These are phyloP conservation scores for Heliconius melpomene DNA, from an alignment of 1,140 invertebrate species.

Conservation along the genomic window DNA sequence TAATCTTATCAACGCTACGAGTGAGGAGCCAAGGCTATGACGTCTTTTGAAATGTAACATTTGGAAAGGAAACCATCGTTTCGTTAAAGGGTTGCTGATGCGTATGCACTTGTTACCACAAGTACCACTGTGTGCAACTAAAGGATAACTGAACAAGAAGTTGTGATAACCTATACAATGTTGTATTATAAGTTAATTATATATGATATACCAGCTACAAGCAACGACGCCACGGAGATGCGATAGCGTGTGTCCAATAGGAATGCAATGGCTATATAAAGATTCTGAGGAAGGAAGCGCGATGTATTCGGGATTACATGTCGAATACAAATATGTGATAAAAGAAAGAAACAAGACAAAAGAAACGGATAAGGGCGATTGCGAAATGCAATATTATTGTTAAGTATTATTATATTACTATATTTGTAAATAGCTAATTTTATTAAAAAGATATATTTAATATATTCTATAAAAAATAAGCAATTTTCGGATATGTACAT, in stretches of 20 bases:
- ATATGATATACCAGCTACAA: constrained; percentile 27
- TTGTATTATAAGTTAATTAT: constrained; percentile 29
- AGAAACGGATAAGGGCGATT: constrained; percentile 59
- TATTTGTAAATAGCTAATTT: constrained; percentile 72
- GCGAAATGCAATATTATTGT: constrained; percentile 77
- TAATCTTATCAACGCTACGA: constrained; percentile 11
- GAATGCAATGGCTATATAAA: constrained; percentile 14
- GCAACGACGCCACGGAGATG: constrained; percentile 17
- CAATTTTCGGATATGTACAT: constrained; percentile 73
- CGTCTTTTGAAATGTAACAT: constrained; percentile 10
- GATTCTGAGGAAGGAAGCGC: not conserved
- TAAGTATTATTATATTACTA: constrained; percentile 71
- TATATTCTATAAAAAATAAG: constrained; percentile 68
- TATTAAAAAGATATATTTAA: constrained; percentile 63
- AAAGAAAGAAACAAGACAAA: constrained; percentile 44
- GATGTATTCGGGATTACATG: constrained; percentile 34
- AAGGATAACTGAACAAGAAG: constrained; percentile 29
- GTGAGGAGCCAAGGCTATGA: constrained; percentile 30
- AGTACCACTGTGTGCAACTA: not conserved
- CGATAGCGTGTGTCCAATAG: constrained; percentile 13
- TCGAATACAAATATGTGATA: constrained; percentile 46
- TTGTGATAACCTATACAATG: constrained; percentile 35
- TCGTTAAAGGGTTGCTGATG: not conserved
- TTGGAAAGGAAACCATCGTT: constrained; percentile 1
- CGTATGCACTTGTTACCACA: constrained; percentile 14